Conservation (phyloP, 2,113 vertebrate species). For the Axis porcinus region DNA sequence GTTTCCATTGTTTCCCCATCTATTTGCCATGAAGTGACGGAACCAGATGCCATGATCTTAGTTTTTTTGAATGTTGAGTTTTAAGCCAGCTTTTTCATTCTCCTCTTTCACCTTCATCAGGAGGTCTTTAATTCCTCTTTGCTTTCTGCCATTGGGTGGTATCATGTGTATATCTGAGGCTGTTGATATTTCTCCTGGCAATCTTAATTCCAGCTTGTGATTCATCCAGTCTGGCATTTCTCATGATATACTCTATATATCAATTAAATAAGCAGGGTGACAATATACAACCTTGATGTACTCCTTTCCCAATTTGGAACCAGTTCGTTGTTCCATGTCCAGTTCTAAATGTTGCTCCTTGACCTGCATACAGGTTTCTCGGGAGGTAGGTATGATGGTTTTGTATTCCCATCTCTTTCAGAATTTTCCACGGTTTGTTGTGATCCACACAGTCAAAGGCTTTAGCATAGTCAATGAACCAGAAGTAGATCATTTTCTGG, state of each 20-base stretch:
- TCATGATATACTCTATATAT: neutral
- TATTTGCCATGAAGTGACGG: neutral
- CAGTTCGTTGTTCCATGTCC: neutral
- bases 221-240: neutral
- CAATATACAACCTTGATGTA: neutral
- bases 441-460: neutral
- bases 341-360: neutral
- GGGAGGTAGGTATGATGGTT: neutral
- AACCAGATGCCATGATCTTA: neutral
- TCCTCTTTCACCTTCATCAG: neutral
- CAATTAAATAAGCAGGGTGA: neutral
- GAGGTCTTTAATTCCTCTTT: neutral
- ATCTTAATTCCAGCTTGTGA: neutral
- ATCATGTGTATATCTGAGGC: neutral
- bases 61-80: neutral
- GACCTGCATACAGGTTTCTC: neutral
- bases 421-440: neutral
- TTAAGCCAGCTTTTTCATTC: neutral
- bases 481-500: neutral
- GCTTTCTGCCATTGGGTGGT: neutral
- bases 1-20: neutral
- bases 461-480: neutral
- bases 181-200: neutral
- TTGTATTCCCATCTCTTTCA: neutral
- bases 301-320: neutral